Base-by-base conservation (phyloP, 2,888 invertebrate genomes). In the Brachyopa scutellaris region DNA sequence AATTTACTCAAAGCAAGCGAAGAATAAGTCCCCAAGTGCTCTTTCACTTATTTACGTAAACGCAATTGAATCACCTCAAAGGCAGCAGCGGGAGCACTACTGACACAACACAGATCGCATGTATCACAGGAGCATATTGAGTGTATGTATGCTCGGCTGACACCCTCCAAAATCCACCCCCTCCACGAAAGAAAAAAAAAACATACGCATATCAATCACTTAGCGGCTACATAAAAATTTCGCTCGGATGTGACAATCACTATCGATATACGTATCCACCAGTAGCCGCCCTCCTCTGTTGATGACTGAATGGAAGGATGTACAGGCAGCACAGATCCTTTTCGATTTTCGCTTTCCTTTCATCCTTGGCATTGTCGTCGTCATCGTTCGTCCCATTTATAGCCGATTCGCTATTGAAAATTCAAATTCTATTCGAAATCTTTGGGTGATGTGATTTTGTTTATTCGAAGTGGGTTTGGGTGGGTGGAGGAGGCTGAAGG, bases 141-240 rank as follows among this genome's bases (percentile, higher is more conserved):
- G 23, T 36, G 42, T 33, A n/a, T n/a, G n/a, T n/a, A n/a, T n/a
- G n/a, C n/a, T n/a, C n/a, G n/a, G n/a, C n/a, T n/a, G n/a, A n/a
- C n/a, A n/a, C n/a, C n/a, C n/a, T n/a, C n/a, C n/a, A n/a, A n/a
- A n/a, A n/a, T n/a, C n/a, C n/a, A n/a, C n/a, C n/a, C n/a, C 47
- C 29, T 33, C 31, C 42, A n/a, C n/a, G n/a, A n/a, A n/a, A n/a
- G n/a, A n/a, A n/a, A n/a, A n/a, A 19, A 11, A 38, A 67, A 49
- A 53, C 66, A 67, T 53, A 79, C 42, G 61, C 79, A 73, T 79
- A 73, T 73, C 73, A 79, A 61, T 73, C 73, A 73, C 79, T 55
- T 47, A 66, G 73, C 47, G 66, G 73, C 79, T 61, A 55, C 45
- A 61, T 73, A 47, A 61, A 61, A 73, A 47, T 31, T 47, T 73